Evolutionary conservation across 2,113 vertebrate species (phyloP).

Genomic region (Lipotes vexillifer): DNA sequence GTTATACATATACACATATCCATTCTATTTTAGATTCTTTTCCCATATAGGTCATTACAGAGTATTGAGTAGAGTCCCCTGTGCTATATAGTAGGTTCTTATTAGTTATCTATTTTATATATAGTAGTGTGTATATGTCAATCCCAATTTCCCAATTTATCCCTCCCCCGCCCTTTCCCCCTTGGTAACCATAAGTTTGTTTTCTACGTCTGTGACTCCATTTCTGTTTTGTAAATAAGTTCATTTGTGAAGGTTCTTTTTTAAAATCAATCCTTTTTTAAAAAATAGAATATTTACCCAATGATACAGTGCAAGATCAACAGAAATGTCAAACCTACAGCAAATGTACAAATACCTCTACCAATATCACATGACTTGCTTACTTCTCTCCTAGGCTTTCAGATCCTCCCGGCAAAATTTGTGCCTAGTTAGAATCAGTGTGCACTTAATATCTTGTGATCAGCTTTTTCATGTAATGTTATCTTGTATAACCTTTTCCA

Average conservation of each 20-base stretch:
- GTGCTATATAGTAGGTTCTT: no score
- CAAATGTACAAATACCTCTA: neutral
- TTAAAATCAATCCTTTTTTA: neutral
- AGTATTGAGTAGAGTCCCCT: no score
- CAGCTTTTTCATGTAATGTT: neutral
- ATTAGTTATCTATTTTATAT: no score
- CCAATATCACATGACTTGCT: neutral
- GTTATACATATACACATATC: no score
- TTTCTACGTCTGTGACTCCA: neutral
- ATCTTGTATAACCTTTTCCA: neutral
- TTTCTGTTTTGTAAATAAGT: neutral
- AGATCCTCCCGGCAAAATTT: neutral
- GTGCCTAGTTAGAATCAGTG: neutral
- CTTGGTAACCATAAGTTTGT: neutral
- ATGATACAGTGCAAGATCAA: neutral
- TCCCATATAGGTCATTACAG: no score
- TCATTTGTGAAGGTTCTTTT: neutral
- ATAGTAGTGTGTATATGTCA: no score
- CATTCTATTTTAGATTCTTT: no score
- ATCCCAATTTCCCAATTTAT: no score
- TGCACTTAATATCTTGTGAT: neutral
- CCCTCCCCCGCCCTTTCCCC: no score
- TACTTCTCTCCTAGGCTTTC: neutral
- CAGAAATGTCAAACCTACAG: neutral
- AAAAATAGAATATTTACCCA: neutral